Percentiles rank a stretch among this genome's conserved stretches.
phyloP scores from a whole-genome alignment of 2,113 vertebrate species.

The Heliornis fulica region DNA sequence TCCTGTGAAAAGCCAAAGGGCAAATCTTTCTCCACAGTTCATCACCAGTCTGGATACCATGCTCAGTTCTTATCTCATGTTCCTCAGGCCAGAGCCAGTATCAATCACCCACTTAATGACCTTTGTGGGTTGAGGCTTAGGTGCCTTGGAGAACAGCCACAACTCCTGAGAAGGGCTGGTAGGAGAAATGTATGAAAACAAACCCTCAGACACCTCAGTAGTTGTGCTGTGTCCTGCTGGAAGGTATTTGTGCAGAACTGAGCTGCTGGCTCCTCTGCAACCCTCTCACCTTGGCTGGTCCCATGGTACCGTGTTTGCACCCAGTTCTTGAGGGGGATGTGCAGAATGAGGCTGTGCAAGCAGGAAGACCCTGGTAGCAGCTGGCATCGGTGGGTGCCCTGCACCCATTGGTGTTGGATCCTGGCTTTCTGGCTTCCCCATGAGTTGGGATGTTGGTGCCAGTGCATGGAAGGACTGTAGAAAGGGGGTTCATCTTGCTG shows the following conservation, averaged over 20 bases:
- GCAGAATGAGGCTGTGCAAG: background rate
- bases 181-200: background rate
- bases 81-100: background rate
- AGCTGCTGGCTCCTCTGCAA: background rate
- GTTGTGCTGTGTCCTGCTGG: background rate
- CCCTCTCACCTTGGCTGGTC: background rate
- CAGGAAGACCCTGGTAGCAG: background rate
- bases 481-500: fast-evolving
- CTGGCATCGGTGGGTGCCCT: background rate
- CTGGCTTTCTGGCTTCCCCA: background rate
- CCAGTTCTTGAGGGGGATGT: background rate
- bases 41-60: background rate
- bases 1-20: background rate
- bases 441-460: background rate
- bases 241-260: background rate
- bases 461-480: fast-evolving
- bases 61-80: background rate
- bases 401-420: background rate
- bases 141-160: fast-evolving
- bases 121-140: background rate
- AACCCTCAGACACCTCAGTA: background rate
- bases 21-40: background rate
- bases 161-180: background rate
- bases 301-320: background rate
- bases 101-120: background rate